These are phyloP conservation scores for Epinephelus lanceolatus DNA, from an alignment of 2,113 vertebrate species.

Conservation along the genomic window DNA sequence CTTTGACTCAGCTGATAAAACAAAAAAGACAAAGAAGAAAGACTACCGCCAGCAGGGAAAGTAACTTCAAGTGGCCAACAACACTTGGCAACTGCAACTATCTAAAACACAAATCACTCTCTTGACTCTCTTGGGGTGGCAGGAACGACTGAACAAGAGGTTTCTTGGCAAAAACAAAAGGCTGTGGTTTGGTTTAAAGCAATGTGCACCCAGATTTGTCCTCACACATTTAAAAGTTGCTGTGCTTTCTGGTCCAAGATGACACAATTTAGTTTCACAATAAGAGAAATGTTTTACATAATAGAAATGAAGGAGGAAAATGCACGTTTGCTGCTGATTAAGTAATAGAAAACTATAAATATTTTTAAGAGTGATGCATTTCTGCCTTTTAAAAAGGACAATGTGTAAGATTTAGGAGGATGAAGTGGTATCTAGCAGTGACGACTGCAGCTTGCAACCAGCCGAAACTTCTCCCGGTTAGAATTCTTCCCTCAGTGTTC, in stretches of 20 bases:
- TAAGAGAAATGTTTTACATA: background rate
- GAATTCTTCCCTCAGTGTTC: no score
- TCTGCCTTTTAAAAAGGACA: background rate
- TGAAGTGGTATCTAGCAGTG: no score
- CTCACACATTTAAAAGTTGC: background rate
- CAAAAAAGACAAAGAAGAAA: background rate
- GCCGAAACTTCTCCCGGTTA: no score
- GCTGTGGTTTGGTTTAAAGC: background rate
- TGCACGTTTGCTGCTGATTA: background rate
- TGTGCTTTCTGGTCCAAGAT: background rate
- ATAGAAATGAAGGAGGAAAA: background rate
- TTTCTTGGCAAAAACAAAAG: background rate
- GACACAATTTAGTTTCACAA: background rate
- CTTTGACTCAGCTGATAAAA: background rate
- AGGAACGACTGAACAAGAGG: background rate
- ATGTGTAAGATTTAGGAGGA: no score
- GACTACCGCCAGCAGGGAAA: background rate
- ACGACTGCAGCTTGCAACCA: no score
- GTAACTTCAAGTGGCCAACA: background rate
- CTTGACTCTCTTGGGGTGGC: background rate
- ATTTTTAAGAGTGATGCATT: background rate
- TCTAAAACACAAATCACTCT: background rate
- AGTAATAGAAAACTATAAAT: background rate
- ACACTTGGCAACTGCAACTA: constrained; percentile 12
- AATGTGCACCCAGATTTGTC: background rate